Conservation (phyloP, 2,888 invertebrate genomes). For the Lagria hirta region DNA sequence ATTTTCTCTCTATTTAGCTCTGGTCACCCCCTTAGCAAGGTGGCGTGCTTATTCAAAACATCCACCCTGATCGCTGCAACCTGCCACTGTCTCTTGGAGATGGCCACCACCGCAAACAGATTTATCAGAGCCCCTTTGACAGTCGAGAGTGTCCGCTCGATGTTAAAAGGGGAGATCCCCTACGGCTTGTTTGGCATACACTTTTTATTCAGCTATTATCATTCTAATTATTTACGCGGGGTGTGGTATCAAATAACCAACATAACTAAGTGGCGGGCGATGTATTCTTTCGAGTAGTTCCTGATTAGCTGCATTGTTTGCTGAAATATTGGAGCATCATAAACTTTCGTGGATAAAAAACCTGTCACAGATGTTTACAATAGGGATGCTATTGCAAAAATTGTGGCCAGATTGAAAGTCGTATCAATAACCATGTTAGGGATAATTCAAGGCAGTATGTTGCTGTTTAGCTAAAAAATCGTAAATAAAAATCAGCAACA, state of each 20-base stretch:
- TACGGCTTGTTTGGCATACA: constrained; percentile 51
- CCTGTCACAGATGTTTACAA: constrained; percentile 54
- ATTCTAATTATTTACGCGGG: constrained; percentile 55
- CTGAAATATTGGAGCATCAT: constrained; percentile 51
- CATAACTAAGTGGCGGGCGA: constrained; percentile 54
- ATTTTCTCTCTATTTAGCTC: constrained; percentile 35
- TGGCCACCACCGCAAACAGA: constrained; percentile 53
- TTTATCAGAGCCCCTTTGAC: constrained; percentile 54
- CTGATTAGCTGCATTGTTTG: constrained; percentile 46
- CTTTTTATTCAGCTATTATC: constrained; percentile 55
- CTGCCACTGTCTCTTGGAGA: constrained; percentile 47
- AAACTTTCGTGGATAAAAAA: constrained; percentile 45
- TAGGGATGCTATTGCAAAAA: constrained; percentile 44
- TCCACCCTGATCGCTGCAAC: constrained; percentile 39
- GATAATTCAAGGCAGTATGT: constrained; percentile 23
- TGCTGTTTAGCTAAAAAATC: constrained; percentile 23
- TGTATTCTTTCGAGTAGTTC: constrained; percentile 35
- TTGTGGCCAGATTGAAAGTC: constrained; percentile 51
- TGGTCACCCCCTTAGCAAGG: constrained; percentile 34
- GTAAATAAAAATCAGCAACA: no score
- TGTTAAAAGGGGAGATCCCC: constrained; percentile 42
- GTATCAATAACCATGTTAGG: constrained; percentile 30
- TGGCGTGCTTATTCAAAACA: constrained; percentile 22
- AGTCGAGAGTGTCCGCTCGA: constrained; percentile 48
- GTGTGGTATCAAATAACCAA: constrained; percentile 52